Base-by-base conservation (phyloP, 2,888 invertebrate species). In the Catocala fraxini region DNA sequence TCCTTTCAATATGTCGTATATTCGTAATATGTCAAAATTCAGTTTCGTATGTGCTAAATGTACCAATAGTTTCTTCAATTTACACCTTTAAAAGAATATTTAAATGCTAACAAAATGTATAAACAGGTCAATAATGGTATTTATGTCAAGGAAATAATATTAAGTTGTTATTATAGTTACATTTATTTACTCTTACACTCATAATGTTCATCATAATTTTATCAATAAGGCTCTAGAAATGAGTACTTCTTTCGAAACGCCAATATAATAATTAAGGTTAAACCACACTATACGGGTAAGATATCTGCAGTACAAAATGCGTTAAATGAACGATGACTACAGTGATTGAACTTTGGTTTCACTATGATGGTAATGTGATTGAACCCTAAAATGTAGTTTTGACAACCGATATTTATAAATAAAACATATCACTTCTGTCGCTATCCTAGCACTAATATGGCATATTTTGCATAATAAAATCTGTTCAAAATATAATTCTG, bases 271-370 rank as follows among this genome's bases (percentile, higher is more conserved):
- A 48, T 34, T 48, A 48, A 34, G 34, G 33, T n/a, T 33, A 25
- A n/a, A 34, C 48, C 48, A 7, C 48, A 34, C 35, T 34, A n/a
- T n/a, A 7, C 4, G 6, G 13, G 15, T 15, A 15, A 4, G 25
- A 2, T 2, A 15, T 15, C 15, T 15, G 46, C 15, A 46, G 3
- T 15, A 25, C 34, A n/a, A 48, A 25, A 34, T 7, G 33, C 34
- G 13, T 48, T 48, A 48, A 43, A 56, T 52, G n/a, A 51, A 59
- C 6, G 11, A 71, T 68, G 55, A 10, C 12, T 43, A 51, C 13
- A 49, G 55, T 68, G 56, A 72, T 70, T 72, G 54, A 68, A 56
- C 34, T 47, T 57, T 68, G 64, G 63, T 59, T 15, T 41, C 69
- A 64, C 49, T 45, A 49, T 42, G 25, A 25, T 25, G 59, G 54